Base-by-base conservation (phyloP, 2,888 invertebrate genomes). In the Hemaris fuciformis region DNA sequence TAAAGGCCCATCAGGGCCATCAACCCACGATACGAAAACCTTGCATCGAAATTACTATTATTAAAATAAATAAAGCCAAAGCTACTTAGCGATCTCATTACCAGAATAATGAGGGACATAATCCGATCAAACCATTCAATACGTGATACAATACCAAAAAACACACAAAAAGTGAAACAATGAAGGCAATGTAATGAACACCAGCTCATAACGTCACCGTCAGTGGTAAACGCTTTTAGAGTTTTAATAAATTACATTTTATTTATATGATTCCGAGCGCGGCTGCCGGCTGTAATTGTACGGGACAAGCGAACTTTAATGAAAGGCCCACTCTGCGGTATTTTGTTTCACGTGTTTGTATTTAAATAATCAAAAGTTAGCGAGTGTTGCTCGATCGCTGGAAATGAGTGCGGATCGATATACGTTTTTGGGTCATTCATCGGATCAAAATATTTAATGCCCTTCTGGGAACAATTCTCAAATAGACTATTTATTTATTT, bases 291-390 rank as follows among this genome's bases (percentile, higher is more conserved):
- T 27, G 58, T 15, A 46, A 57, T 60, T 60, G 60, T 58, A 20
- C 25, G 48, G 56, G 57, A 62, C 62, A 48, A 60, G 42, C 60
- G 48, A 31, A 48, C 57, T 60, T 63, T 63, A 63, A 63, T 63
- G 63, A 59, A 62, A 62, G 42, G 59, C 53, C 42, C 41, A 34
- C 61, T 59, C 31, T 22, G 57, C 20, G 38, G 34, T 22, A n/a
- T 41, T 38, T 0, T 20, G 41, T 22, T 57, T 22, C 57, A 22
- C 38, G 20, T n/a, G 18, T 57, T 57, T 38, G 20, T 31, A 38
- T 38, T 48, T 15, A 31, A 23, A 38, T 38, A 38, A 38, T 38
- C 38, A 38, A 38, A 38, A n/a, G 38, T 38, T 38, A 38, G 38
- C n/a, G 27, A 7, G 38, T n/a, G 38, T 38, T 38, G 38, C n/a